Conservation (phyloP, 2,888 invertebrate genomes). For the Ophioninae sp. region DNA sequence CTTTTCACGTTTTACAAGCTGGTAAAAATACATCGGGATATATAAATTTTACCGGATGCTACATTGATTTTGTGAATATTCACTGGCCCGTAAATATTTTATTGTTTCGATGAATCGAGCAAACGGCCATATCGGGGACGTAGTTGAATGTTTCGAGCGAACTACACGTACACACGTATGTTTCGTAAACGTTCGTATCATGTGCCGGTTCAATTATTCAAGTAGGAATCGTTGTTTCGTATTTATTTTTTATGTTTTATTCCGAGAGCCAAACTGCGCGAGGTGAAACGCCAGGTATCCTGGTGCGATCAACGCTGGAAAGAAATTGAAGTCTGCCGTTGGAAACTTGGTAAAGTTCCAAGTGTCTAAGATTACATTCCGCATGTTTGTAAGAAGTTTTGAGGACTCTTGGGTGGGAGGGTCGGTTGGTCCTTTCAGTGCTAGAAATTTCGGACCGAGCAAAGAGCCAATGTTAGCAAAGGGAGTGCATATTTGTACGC, state of each 20-base stretch:
- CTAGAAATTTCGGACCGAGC: slow-evolving; percentile 21
- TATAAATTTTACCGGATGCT: slow-evolving; percentile 23
- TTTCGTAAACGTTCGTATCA: neutral
- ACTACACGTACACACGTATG: neutral
- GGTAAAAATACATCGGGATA: slow-evolving; percentile 12
- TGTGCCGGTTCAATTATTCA: neutral
- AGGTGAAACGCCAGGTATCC: neutral
- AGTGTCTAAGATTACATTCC: slow-evolving; percentile 40
- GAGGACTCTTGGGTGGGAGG: slow-evolving; percentile 28
- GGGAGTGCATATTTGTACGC: slow-evolving; percentile 54
- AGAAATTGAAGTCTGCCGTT: slow-evolving; percentile 53
- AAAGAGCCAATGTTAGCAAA: slow-evolving; percentile 42
- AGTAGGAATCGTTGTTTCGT: neutral
- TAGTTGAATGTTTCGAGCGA: neutral
- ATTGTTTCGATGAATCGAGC: slow-evolving; percentile 22
- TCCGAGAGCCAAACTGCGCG: neutral
- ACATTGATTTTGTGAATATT: slow-evolving; percentile 45
- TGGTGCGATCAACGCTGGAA: neutral
- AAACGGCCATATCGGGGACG: neutral
- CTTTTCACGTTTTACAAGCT: slow-evolving; percentile 40
- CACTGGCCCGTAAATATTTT: slow-evolving; percentile 40
- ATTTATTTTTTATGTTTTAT: neutral
- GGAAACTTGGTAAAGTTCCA: slow-evolving; percentile 55
- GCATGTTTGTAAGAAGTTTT: slow-evolving; percentile 48
- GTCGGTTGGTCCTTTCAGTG: slow-evolving; percentile 17